Base-by-base conservation (phyloP, 2,113 vertebrate genomes). In the Erythrocercus mccallii region DNA sequence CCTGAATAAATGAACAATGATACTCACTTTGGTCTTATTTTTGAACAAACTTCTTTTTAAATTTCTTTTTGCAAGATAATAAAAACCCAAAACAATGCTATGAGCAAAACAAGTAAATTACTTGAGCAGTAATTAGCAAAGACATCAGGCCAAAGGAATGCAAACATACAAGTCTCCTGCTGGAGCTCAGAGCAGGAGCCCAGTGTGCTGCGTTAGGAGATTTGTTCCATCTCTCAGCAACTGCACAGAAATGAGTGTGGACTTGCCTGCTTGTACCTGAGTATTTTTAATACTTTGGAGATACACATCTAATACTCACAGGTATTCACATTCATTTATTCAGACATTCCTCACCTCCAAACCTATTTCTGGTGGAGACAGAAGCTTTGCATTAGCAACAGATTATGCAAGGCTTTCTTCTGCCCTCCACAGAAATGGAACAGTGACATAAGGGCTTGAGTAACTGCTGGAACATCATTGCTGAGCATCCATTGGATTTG, bases 101-200 rank as follows among this genome's bases (percentile, higher is more conserved):
- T 86, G 93, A 97, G 93, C 93, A 97, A 95, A 96, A 96, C 90
- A 97, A 87, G 89, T 95, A 83, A 92, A 91, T 95, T 92, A 95
- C 81, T 76, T 76, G 50, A 94, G 42, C 62, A 66, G 84, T 91
- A 96, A 96, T 96, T 97, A 97, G 85, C 74, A 87, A 88, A 96
- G 95, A 97, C 94, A 95, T 97, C 93, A 96, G 91, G 87, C 90
- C 62, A 80, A 96, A 97, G 95, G 95, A 96, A 97, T 97, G 95
- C 95, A 97, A 96, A 97, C 94, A 94, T 95, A 85, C 94, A 38
- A 92, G 94, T 97, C 94, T 95, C 48, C 57, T 80, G 93, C 87
- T 77, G 9, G 78, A 74, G 70, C 93, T 87, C 40, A 33, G 66
- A 91, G 76, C 89, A 95, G 50, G 88, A 58, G 70, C 71, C 70